These are phyloP conservation scores for Chelonus formosanus DNA, from an alignment of 2,888 invertebrate genomes.

Conservation along the genomic window DNA sequence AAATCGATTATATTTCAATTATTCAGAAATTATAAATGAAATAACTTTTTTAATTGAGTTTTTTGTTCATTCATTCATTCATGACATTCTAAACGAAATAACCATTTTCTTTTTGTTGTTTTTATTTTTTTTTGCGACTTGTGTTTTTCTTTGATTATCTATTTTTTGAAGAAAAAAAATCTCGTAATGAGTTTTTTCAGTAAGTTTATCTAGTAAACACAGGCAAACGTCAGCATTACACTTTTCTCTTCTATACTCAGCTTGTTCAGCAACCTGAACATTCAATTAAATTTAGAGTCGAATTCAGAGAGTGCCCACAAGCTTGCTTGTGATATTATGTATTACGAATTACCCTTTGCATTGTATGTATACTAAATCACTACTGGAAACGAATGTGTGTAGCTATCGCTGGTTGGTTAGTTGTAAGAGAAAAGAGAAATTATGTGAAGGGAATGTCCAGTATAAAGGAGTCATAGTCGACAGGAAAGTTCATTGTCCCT, in stretches of 20 bases:
- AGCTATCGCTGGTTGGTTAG: no score
- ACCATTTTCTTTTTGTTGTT: no score
- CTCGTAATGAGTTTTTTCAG: conserved; percentile 1
- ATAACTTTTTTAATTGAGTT: no score
- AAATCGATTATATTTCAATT: no score
- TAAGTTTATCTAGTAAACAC: conserved; percentile 8
- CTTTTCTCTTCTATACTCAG: conserved; percentile 20
- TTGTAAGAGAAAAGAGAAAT: not conserved
- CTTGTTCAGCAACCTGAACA: conserved; percentile 30
- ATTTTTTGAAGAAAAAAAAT: not conserved
- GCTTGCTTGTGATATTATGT: conserved; percentile 1
- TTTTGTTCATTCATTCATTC: no score
- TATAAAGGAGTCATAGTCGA: not conserved
- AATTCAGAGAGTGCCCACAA: not conserved
- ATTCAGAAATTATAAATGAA: no score
- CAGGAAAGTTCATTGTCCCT: conserved; percentile 12
- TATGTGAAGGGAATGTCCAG: no score
- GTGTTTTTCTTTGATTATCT: not conserved
- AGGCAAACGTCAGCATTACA: conserved; percentile 13
- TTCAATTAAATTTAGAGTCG: conserved; percentile 33
- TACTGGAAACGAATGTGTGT: no score
- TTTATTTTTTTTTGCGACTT: no score
- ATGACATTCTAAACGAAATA: no score
- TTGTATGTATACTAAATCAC: not conserved
- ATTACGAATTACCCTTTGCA: conserved; percentile 6